Conservation (phyloP, 2,797 vertebrate genomes). For the Galaxias olidus region DNA sequence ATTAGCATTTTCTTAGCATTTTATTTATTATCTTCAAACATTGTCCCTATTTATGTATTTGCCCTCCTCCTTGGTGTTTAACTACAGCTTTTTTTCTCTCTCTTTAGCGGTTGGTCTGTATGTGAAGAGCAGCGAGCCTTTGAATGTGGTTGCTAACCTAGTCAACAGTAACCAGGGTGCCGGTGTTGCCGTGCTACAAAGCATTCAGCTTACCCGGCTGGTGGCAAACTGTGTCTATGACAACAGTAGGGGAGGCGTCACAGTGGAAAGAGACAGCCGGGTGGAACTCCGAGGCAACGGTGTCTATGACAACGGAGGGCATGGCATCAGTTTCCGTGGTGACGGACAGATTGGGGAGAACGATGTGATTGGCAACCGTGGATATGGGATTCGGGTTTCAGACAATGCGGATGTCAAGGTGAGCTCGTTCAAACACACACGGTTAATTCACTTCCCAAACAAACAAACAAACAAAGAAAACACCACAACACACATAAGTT, state of each 20-base stretch:
- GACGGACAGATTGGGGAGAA: conserved; percentile 85
- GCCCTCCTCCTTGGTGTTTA: neutral
- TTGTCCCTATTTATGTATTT: too few species aligned
- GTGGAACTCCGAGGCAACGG: conserved; percentile 89
- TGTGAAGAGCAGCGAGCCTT: conserved; percentile 86
- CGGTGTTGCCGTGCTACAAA: conserved; percentile 85
- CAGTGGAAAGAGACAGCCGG: conserved; percentile 81
- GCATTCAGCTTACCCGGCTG: conserved; percentile 82
- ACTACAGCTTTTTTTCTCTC: conserved; percentile 1
- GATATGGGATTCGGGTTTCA: conserved; percentile 81
- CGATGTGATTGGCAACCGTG: conserved; percentile 84
- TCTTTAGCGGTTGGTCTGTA: conserved; percentile 85
- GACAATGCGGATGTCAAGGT: conserved; percentile 86
- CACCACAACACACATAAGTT: neutral
- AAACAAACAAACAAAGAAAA: too few species aligned
- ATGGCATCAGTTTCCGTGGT: conserved; percentile 81
- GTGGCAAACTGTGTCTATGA: conserved; percentile 85
- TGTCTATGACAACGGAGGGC: conserved; percentile 85
- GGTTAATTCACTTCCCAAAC: too few species aligned
- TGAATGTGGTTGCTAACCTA: conserved; percentile 83
- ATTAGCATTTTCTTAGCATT: too few species aligned
- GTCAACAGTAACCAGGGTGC: conserved; percentile 80
- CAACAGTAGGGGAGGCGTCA: conserved; percentile 81
- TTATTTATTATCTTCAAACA: too few species aligned
- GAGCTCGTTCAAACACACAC: conserved; percentile 1